Conservation (phyloP, 2,888 invertebrate genomes). For the Andrena fulva region DNA sequence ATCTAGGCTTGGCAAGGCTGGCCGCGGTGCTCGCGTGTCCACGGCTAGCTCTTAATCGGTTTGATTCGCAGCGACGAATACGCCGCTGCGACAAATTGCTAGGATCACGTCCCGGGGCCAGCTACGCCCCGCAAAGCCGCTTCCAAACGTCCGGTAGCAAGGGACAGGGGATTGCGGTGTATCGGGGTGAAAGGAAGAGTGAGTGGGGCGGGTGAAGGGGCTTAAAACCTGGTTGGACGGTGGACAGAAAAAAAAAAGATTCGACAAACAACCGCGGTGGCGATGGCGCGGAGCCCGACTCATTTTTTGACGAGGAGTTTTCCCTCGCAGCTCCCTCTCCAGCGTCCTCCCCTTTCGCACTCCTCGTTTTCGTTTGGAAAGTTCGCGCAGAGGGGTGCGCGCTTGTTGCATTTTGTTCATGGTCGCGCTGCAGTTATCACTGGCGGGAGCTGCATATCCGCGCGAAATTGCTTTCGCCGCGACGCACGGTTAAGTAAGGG, state of each 20-base stretch:
- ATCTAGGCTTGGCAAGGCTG: slow-evolving; percentile 45
- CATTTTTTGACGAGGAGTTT: slow-evolving; percentile 47
- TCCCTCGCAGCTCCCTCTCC: background rate
- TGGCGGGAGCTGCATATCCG: background rate
- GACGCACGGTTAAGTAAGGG: slow-evolving; percentile 9
- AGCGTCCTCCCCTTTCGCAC: background rate
- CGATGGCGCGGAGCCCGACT: slow-evolving; percentile 22
- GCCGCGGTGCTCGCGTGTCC: slow-evolving; percentile 28
- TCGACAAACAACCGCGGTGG: slow-evolving; percentile 39
- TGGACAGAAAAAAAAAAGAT: slow-evolving; percentile 37
- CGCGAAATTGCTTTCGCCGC: slow-evolving; percentile 8
- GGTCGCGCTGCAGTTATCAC: slow-evolving; percentile 20
- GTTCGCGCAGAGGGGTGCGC: background rate
- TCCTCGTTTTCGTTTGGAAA: background rate
- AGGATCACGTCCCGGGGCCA: slow-evolving; percentile 59
- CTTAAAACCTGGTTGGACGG: slow-evolving; percentile 4
- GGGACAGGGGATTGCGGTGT: slow-evolving; percentile 31
- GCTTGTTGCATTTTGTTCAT: slow-evolving; percentile 33
- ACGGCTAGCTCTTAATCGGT: slow-evolving; percentile 67
- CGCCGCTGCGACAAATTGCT: slow-evolving; percentile 71
- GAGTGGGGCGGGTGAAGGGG: background rate
- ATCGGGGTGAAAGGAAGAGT: slow-evolving; percentile 45
- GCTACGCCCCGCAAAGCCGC: slow-evolving; percentile 59
- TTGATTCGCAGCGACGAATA: slow-evolving; percentile 69
- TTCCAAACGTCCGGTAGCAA: slow-evolving; percentile 47